Base-by-base conservation (phyloP, 1,140 invertebrate genomes). In the Eulimnadia texana region DNA sequence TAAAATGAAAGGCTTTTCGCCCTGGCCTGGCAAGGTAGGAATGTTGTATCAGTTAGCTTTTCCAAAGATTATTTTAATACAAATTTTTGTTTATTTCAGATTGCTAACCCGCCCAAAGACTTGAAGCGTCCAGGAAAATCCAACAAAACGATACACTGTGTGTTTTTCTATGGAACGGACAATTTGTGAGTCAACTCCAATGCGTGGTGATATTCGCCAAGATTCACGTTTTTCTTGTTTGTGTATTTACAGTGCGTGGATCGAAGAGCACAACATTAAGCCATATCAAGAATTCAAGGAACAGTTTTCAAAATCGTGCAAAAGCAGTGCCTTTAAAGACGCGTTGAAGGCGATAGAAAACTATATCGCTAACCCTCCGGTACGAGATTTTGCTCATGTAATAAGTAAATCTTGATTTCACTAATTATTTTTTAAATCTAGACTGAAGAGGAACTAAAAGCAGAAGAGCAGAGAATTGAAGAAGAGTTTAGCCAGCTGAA, bases 171-270 rank as follows among this genome's bases (percentile, higher is more conserved):
- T 79, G 92, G 92, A 54, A 85, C 86, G 33, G 84, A 91, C 66
- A 93, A 95, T 73, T 95, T 88, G 89, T 93, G 79, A 90, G 89
- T 85, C n/a, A n/a, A n/a, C n/a, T n/a, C n/a, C n/a, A n/a, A n/a
- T n/a, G n/a, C n/a, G n/a, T n/a, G n/a, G n/a, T n/a, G n/a, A n/a
- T n/a, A n/a, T n/a, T n/a, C n/a, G n/a, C n/a, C n/a, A n/a, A n/a
- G n/a, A n/a, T n/a, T n/a, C n/a, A n/a, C n/a, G n/a, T n/a, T n/a
- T n/a, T n/a, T n/a, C n/a, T 49, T 2, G 23, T 63, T 19, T 70
- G 70, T 75, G n/a, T n/a, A n/a, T n/a, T n/a, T 76, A 54, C 72
- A 93, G 90, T 80, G 90, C 86, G 6, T 95, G 90, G 89, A 90
- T 96, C 65, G 89, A 92, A 72, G 82, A 88, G 64, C 77, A 81